Evolutionary conservation across 92 coral and sea anemone genomes (phyloP).

Genomic region (Siderastrea radians): DNA sequence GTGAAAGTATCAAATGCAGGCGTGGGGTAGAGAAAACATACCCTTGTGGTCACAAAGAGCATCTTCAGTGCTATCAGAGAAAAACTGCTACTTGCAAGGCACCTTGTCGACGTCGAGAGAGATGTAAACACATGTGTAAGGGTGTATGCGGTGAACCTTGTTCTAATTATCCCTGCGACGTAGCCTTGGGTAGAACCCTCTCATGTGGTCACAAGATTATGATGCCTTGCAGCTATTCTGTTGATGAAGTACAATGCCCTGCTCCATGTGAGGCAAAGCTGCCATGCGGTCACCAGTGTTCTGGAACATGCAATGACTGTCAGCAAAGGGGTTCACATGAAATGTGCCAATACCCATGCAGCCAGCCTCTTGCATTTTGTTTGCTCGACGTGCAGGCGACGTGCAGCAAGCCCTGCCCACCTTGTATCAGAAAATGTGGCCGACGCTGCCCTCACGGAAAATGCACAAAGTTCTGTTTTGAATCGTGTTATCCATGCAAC

Average conservation of each 20-base stretch:
- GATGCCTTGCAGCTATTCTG: conserved; percentile 41
- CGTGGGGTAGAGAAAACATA: background rate
- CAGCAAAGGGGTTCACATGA: conserved; percentile 52
- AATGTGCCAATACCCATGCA: conserved; percentile 66
- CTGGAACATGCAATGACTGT: conserved; percentile 69
- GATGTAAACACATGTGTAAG: conserved; percentile 70
- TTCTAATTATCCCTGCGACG: conserved; percentile 44
- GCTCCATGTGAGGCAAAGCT: conserved; percentile 53
- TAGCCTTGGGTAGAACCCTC: conserved; percentile 24
- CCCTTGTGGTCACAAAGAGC: conserved; percentile 66
- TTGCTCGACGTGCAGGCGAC: conserved; percentile 62
- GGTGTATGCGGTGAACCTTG: conserved; percentile 69
- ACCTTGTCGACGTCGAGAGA: conserved; percentile 50
- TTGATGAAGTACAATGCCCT: conserved; percentile 41
- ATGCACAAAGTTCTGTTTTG: conserved; percentile 57
- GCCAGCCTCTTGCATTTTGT: conserved; percentile 62
- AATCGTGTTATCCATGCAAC: conserved; percentile 58
- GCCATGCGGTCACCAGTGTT: conserved; percentile 79
- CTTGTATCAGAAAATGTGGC: conserved; percentile 66
- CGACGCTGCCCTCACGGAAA: conserved; percentile 67
- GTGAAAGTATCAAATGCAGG: background rate
- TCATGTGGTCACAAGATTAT: conserved; percentile 65
- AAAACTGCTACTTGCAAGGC: conserved; percentile 30
- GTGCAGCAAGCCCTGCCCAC: conserved; percentile 80
- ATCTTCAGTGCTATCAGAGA: conserved; percentile 39